Evolutionary conservation across 1,140 invertebrate species (phyloP).

Genomic region (Laupala kohalensis): DNA sequence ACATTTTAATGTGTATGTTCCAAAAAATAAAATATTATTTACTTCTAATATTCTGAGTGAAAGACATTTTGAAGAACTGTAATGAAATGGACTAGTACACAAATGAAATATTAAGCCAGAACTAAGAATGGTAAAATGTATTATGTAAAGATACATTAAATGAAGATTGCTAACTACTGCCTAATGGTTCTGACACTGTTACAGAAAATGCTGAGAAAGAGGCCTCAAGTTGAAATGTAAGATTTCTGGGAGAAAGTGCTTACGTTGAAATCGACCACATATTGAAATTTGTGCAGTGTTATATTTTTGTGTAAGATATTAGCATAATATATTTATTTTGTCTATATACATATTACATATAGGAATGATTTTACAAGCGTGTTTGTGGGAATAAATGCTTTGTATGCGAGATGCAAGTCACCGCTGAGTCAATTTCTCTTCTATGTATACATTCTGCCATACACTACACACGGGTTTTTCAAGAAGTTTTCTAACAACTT

Average conservation of each 20-base stretch:
- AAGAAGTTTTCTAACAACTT: neutral
- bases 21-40: too few relatives aligned
- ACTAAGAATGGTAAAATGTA: too few relatives aligned
- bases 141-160: too few relatives aligned
- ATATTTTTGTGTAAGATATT: constrained; percentile 16
- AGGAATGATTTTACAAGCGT: constrained; percentile 9
- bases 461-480: neutral
- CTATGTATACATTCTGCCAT: neutral
- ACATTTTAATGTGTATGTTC: neutral
- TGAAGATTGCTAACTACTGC: too few relatives aligned
- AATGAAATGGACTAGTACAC: too few relatives aligned
- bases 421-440: neutral
- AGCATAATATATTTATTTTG: constrained; percentile 14
- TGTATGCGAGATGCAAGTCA: neutral
- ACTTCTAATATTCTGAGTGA: too few relatives aligned
- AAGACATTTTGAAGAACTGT: too few relatives aligned
- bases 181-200: neutral
- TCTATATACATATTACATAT: constrained; percentile 13
- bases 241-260: neutral
- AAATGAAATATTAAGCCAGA: too few relatives aligned
- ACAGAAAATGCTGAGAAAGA: constrained; percentile 10
- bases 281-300: constrained; percentile 15
- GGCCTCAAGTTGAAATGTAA: constrained; percentile 9
- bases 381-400: constrained; percentile 5
- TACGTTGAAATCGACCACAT: constrained; percentile 14